A percentile compares a stretch with the other conserved stretches of the same genome.
Conservation (phyloP, 2,797 vertebrate species). For the Peromyscus eremicus region DNA sequence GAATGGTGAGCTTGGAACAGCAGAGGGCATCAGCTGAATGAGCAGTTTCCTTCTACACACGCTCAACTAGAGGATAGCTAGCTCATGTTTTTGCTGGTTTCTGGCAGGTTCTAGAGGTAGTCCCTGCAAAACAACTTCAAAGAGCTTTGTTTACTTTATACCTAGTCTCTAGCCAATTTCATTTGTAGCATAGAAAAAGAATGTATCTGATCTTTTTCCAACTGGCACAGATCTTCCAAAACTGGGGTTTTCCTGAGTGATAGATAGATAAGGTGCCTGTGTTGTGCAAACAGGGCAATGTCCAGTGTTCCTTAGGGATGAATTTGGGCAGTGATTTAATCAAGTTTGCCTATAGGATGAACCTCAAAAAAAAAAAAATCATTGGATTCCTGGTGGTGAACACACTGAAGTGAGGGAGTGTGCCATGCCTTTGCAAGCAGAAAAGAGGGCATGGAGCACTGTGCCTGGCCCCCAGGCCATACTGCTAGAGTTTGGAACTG, state of each 20-base stretch:
- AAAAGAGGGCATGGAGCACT: neutral
- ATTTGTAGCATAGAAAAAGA: neutral
- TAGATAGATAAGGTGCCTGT: neutral
- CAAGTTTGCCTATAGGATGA: neutral
- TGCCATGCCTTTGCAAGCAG: neutral
- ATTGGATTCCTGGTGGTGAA: neutral
- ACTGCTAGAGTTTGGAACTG: neutral
- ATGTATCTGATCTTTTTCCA: neutral
- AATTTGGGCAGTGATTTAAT: neutral
- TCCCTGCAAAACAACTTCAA: neutral
- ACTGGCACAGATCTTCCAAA: conserved; percentile 27
- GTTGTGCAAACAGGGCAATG: neutral
- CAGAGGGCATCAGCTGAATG: neutral
- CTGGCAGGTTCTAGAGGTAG: neutral
- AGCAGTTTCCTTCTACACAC: neutral
- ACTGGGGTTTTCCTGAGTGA: conserved; percentile 39
- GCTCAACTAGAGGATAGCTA: neutral
- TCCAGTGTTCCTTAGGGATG: no score
- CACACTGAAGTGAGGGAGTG: neutral
- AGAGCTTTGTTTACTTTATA: conserved; percentile 1
- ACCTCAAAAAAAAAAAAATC: neutral
- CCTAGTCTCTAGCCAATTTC: neutral
- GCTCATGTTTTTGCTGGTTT: neutral
- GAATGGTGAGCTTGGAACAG: neutral
- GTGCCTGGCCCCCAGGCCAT: neutral